Evolutionary conservation across 92 coral and sea anemone genomes (phyloP), one percentile per base, ranked within the genome.

Genomic region (Zoanthus solanderi): DNA sequence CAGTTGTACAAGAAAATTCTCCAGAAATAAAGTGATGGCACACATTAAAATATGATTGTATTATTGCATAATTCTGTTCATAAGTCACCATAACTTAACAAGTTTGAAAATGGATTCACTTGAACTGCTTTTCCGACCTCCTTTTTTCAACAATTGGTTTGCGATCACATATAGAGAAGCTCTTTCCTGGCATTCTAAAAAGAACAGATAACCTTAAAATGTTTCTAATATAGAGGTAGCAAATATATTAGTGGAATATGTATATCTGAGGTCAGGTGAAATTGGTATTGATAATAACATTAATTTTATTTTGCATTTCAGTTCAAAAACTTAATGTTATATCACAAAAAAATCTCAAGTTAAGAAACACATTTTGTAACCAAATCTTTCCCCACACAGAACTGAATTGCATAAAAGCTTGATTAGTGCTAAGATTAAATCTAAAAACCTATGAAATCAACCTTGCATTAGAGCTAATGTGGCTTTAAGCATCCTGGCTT

Each of bases 121-220:
- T 29, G 78, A 8, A 47, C 87, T 66, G 53, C 78, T 65, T 68
- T 83, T 83, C 63, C 87, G 71, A 54, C 87, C 87, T 16, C 87
- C 87, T 66, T 78, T 67, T 63, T 83, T 83, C 72, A 83, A 44
- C 28, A 83, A 37, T 32, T 66, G 78, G 44, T 83, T 83, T 29
- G 60, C 87, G 18, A 83, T 30, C 28, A 83, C 31, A 37, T 15
- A 83, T 4, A 83, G 23, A 53, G 6, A 1, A 2, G 87, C 87
- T 83, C 87, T 83, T 34, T 83, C 78, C 31, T 83, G 87, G 17
- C 78, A 67, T 83, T 83, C 87, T 83, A 68, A 83, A 83, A 83
- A 31, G 60, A 54, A 54, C 60, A 54, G 60, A 66, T 31, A 83
- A 83, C 34, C 71, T 31, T 68, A 15, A 68, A 48, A 78, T 54